Evolutionary conservation across 2,888 invertebrate genomes (phyloP), one percentile per base, ranked within the genome.

Genomic region (Sepiola atlantica): DNA sequence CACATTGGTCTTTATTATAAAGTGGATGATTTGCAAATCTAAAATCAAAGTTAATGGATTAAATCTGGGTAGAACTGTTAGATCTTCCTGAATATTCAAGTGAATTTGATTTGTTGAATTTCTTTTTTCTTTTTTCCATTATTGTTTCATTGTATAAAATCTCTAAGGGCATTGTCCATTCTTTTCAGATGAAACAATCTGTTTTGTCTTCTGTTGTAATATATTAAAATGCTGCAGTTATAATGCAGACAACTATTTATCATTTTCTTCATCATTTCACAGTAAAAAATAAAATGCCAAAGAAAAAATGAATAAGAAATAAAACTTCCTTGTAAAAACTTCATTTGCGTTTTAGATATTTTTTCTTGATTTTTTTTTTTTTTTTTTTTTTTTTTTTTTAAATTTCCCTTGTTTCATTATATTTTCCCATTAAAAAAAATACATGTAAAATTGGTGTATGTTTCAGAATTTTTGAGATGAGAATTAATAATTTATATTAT

Each of bases 201-300:
- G 77, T 77, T 77, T 77, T n/a, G 77, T 77, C 77, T 77, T 32
- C 77, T 77, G n/a, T 77, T 77, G 77, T 77, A 77, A 77, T n/a
- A 77, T 77, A 32, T 77, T 77, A 14, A 77, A 77, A 77, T n/a
- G 16, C 77, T 77, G 77, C 77, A 77, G 77, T 77, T 77, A 0
- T 77, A 77, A n/a, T 77, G 77, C 77, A 77, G 77, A 77, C n/a
- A 77, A 77, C 32, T 77, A 77, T 77, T 77, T 77, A 77, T 77
- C 77, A 77, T 77, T n/a, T 45, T 77, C 77, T 77, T 24, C 24
- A n/a, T 32, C n/a, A n/a, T 77, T n/a, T 77, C n/a, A 77, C 77
- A 32, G 28, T 77, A 77, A 77, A 32, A 77, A 61, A 4, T 45
- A 45, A 45, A 45, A 45, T 45, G 45, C 45, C 45, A 45, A 45